Evolutionary conservation across 2,113 vertebrate genomes (phyloP).

Genomic region (Phyllopteryx taeniolatus): DNA sequence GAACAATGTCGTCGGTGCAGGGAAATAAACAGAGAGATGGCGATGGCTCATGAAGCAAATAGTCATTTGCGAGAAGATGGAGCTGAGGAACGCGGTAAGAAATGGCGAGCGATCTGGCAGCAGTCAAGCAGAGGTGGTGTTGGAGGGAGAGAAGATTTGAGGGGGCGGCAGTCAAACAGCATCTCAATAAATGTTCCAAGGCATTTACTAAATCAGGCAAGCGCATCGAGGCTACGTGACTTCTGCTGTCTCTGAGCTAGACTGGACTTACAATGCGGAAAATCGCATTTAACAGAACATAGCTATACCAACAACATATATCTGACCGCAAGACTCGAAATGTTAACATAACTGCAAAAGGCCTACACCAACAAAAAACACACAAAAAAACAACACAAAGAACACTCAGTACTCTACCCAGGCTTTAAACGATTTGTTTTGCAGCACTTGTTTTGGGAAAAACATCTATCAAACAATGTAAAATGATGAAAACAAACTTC

Average conservation of each 20-base stretch:
- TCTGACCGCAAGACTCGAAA: constrained; percentile 5
- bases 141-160: constrained; percentile 71
- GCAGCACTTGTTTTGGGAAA: too few relatives aligned
- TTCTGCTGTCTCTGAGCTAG: constrained; percentile 48
- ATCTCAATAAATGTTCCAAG: constrained; percentile 71
- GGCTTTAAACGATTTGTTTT: neutral
- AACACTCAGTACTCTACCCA: too few relatives aligned
- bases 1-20: neutral
- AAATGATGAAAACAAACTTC: too few relatives aligned
- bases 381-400: neutral
- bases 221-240: constrained; percentile 55
- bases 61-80: constrained; percentile 36
- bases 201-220: constrained; percentile 69
- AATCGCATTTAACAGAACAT: neutral
- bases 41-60: constrained; percentile 19
- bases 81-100: constrained; percentile 50
- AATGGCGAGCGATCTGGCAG: constrained; percentile 62
- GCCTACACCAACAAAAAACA: neutral
- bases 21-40: constrained; percentile 6
- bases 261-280: constrained; percentile 45
- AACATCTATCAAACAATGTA: too few relatives aligned
- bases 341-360: neutral
- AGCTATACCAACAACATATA: neutral
- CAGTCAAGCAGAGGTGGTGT: constrained; percentile 61
- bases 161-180: constrained; percentile 76